These are phyloP conservation scores for Perca flavescens DNA, from an alignment of 2,113 vertebrate species.

Conservation along the genomic window DNA sequence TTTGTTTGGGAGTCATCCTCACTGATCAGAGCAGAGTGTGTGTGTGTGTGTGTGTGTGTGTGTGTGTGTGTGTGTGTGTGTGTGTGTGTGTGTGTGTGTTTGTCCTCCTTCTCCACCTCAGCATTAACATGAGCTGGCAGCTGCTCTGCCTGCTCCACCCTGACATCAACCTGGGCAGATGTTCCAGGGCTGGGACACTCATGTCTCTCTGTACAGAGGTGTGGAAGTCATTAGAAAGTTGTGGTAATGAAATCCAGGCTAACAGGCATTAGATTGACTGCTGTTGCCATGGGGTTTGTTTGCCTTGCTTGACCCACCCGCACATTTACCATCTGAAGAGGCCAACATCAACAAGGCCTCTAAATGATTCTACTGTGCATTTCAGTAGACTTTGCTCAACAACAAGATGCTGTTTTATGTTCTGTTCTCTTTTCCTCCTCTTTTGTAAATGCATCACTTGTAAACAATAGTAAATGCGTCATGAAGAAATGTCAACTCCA, in stretches of 20 bases:
- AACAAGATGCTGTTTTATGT: not conserved
- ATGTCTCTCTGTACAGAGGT: constrained; percentile 1
- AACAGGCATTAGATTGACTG: constrained; percentile 28
- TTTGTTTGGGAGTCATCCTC: too few relatives aligned
- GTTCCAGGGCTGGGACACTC: constrained; percentile 24
- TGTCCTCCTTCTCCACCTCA: constrained; percentile 33
- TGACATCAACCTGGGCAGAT: constrained; percentile 55
- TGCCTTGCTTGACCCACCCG: constrained; percentile 21
- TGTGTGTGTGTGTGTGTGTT: not conserved
- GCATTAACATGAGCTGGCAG: constrained; percentile 56
- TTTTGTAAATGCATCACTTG: too few relatives aligned
- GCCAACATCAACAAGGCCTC: constrained; percentile 11
- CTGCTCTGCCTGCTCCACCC: constrained; percentile 28
- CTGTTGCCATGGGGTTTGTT: constrained; percentile 30
- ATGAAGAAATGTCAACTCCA: too few relatives aligned
- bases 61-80: too few relatives aligned
- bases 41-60: too few relatives aligned
- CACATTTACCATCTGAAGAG: not conserved
- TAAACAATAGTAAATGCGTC: too few relatives aligned
- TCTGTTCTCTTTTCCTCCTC: not conserved
- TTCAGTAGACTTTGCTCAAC: not conserved
- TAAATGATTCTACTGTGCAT: not conserved
- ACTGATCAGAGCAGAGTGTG: too few relatives aligned
- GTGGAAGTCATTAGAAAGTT: constrained; percentile 52
- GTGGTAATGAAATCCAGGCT: constrained; percentile 20